Evolutionary conservation across 2,113 vertebrate species (phyloP).

Genomic region (Semnornis frantzii): DNA sequence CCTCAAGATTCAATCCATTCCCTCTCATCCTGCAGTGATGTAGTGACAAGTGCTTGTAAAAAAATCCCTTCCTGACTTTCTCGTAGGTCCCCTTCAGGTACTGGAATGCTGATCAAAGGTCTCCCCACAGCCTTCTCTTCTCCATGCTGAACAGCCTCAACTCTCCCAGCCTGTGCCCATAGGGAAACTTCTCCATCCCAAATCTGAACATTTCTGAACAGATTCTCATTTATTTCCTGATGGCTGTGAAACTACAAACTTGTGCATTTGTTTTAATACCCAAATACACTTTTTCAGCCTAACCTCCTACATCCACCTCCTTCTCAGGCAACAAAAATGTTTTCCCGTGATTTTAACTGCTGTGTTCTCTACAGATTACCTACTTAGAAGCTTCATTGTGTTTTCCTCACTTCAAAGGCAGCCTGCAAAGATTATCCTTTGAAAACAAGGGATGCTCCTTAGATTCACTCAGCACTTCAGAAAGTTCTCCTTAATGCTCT

Average conservation of each 20-base stretch:
- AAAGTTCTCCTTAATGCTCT: constrained; percentile 33
- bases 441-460: constrained; percentile 59
- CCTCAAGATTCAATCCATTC: too few species aligned
- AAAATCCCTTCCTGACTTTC: too few species aligned
- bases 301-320: neutral
- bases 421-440: constrained; percentile 33
- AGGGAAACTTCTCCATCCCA: too few species aligned
- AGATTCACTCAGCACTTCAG: constrained; percentile 5
- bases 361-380: constrained; percentile 30
- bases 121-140: too few species aligned
- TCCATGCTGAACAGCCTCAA: too few species aligned
- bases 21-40: too few species aligned
- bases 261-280: neutral
- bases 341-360: constrained; percentile 12
- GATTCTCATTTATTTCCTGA: neutral
- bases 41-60: too few species aligned
- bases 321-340: constrained; percentile 17
- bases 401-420: constrained; percentile 47
- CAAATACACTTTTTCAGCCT: neutral
- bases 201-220: too few species aligned
- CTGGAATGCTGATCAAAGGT: too few species aligned
- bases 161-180: too few species aligned
- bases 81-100: too few species aligned
- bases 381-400: constrained; percentile 7
- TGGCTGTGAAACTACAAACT: neutral